Conservation (phyloP, 2,797 vertebrate species). For the Lophius americanus region DNA sequence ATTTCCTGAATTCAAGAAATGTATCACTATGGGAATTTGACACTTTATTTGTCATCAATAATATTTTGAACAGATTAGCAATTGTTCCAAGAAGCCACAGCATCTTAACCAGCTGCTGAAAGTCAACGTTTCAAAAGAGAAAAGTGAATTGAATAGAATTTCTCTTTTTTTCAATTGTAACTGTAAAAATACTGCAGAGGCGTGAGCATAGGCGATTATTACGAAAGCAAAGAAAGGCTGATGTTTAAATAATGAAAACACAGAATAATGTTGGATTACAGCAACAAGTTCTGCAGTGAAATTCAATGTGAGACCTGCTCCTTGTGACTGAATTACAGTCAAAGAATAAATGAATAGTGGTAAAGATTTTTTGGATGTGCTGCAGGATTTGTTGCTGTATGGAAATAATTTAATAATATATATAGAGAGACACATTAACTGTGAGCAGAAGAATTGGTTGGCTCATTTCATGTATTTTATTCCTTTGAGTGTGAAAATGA, state of each 20-base stretch:
- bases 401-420: background rate
- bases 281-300: slow-evolving; percentile 11
- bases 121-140: slow-evolving; percentile 15
- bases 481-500: slow-evolving; percentile 13
- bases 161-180: too few relatives aligned
- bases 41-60: background rate
- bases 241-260: slow-evolving; percentile 16
- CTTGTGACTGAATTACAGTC: slow-evolving; percentile 1
- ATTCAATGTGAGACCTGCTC: slow-evolving; percentile 12
- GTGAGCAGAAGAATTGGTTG: slow-evolving; percentile 2
- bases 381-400: background rate
- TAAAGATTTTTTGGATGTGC: background rate
- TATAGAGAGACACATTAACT: background rate
- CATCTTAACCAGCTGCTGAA: too few relatives aligned
- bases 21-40: background rate
- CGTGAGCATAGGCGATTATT: background rate
- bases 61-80: background rate
- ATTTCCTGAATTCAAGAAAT: slow-evolving; percentile 13
- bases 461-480: slow-evolving; percentile 16
- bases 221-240: background rate
- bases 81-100: too few relatives aligned
- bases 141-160: background rate
- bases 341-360: background rate
- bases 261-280: background rate
- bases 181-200: too few relatives aligned